These are phyloP conservation scores for Tetramorium parvispinum DNA, from an alignment of 1,140 invertebrate species.

Conservation along the genomic window DNA sequence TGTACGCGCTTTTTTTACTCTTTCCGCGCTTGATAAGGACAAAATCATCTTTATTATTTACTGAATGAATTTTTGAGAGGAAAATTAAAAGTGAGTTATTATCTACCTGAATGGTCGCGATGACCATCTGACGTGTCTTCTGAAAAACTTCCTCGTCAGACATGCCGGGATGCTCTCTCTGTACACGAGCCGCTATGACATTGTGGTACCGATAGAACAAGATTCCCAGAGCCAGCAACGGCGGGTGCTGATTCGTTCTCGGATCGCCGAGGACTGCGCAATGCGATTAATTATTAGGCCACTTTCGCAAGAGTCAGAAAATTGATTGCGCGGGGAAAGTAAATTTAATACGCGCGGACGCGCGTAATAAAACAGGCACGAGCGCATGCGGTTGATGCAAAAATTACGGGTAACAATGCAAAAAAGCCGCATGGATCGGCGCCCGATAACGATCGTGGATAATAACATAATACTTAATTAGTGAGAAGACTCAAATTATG, in stretches of 20 bases:
- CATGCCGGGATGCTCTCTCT: constrained; percentile 94
- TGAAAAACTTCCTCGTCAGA: constrained; percentile 98
- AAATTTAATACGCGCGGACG: not conserved
- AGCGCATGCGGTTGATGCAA: not conserved
- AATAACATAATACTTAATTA: constrained; percentile 27
- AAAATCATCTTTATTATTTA: not conserved
- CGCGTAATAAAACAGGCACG: not conserved
- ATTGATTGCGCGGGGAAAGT: constrained; percentile 42
- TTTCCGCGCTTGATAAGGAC: not conserved
- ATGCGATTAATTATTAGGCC: constrained; percentile 49
- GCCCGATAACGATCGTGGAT: not conserved
- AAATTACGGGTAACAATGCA: constrained; percentile 12
- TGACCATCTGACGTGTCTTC: constrained; percentile 93
- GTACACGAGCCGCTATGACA: constrained; percentile 92
- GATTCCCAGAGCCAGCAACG: constrained; percentile 96
- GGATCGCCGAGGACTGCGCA: constrained; percentile 97
- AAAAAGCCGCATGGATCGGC: not conserved
- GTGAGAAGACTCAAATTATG: not conserved
- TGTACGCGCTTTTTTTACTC: not conserved
- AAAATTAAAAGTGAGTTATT: not conserved
- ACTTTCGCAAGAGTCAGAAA: constrained; percentile 44
- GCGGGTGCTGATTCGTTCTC: constrained; percentile 98
- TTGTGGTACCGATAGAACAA: constrained; percentile 99
- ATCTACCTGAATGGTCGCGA: constrained; percentile 96
- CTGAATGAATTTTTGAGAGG: not conserved